Base-by-base conservation (phyloP, 1,140 invertebrate genomes). In the Carcinoscorpius rotundicauda region DNA sequence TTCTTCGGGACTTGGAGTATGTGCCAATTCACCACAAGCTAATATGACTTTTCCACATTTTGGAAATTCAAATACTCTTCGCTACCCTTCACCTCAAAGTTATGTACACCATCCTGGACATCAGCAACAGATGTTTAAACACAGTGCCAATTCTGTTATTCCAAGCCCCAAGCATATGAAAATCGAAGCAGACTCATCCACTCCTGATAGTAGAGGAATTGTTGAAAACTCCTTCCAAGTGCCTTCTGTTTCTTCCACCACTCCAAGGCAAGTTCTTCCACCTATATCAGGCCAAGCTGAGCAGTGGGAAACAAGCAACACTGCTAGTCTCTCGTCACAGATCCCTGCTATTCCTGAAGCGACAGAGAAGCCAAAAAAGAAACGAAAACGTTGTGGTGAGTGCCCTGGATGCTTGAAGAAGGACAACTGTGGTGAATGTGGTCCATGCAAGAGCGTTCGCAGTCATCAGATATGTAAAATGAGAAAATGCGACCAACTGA, bases 401-500 rank as follows among this genome's bases (percentile, higher is more conserved):
- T 95, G 92, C 78, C 87, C 91, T 71, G 92, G 92, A 3, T 96
- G 92, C 78, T 89, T 93, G 73, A 82, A 89, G 57, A 96, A 96
- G 78, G 91, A 94, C 80, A 96, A 96, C 78, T 96, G 92, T 78
- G 91, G 91, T 52, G 90, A 93, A 72, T 95, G 92, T 79, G 92
- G 92, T 4, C 92, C 92, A 0, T 96, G 92, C 78, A 93, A 93
- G 79, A 71, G 69, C 67, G 71, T 73, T 61, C 66, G 75, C 49
- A 92, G 89, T 71, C 92, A 96, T 78, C 92, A 96, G 78, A 95
- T 96, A 73, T 96, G 92, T 82, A 96, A 96, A 81, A 91, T 93
- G 82, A 81, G 92, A 64, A 83, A 92, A 68, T 95, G 92, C 78
- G 92, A 95, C 51, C 68, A 71, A 63, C 59, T 74, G 49, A 74